These are phyloP conservation scores for Fundulus diaphanus DNA, from an alignment of 2,797 vertebrate species.

Conservation along the genomic window DNA sequence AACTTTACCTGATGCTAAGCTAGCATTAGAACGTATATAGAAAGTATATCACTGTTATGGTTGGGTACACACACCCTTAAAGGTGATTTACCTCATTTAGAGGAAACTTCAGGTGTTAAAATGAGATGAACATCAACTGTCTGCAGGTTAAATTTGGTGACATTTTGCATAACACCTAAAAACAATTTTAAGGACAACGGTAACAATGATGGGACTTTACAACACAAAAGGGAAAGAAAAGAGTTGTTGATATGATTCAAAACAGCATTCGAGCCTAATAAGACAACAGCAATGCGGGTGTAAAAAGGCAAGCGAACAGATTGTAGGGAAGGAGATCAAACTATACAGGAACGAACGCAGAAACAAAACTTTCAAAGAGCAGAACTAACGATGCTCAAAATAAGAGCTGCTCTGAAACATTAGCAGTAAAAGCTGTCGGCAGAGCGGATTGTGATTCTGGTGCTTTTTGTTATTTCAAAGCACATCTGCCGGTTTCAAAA, in stretches of 20 bases:
- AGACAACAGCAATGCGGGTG: neutral
- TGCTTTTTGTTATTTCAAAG: conserved; percentile 26
- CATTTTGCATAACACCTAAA: too few species aligned
- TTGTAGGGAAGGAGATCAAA: conserved; percentile 4
- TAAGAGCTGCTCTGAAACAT: conserved; percentile 6
- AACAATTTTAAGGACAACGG: neutral
- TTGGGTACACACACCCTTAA: too few species aligned
- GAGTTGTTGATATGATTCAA: neutral
- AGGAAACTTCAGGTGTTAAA: too few species aligned
- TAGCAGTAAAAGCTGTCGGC: conserved; percentile 18
- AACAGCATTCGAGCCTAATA: neutral
- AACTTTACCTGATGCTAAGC: too few species aligned
- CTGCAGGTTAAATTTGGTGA: too few species aligned
- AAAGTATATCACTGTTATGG: too few species aligned
- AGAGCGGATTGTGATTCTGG: conserved; percentile 29
- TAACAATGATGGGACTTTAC: neutral
- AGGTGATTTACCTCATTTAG: too few species aligned
- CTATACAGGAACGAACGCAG: neutral
- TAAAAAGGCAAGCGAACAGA: neutral
- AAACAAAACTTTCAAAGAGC: conserved; percentile 25
- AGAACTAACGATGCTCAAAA: conserved; percentile 9
- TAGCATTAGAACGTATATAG: too few species aligned
- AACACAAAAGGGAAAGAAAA: neutral
- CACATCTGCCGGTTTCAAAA: conserved; percentile 20
- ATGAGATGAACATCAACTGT: too few species aligned